phyloP scores from a whole-genome alignment of 2,797 vertebrate species.

The Phrynocephalus vlangalii region DNA sequence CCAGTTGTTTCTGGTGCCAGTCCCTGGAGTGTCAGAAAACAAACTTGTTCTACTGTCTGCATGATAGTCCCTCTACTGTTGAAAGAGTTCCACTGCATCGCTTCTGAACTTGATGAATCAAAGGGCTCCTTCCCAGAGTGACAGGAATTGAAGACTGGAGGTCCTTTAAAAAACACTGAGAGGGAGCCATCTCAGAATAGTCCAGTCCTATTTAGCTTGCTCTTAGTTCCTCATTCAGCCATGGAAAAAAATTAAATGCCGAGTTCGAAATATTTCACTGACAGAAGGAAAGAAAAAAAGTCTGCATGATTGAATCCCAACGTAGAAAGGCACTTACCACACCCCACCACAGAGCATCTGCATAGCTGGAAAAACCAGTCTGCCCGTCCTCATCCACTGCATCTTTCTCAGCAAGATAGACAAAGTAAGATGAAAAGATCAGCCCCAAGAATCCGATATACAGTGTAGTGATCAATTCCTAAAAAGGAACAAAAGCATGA shows the following conservation, averaged over 20 bases:
- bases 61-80: no score
- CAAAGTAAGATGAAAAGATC: conserved; percentile 94
- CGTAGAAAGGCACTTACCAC: conserved; percentile 82
- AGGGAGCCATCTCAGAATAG: neutral
- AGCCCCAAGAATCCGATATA: conserved; percentile 93
- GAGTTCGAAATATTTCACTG: neutral
- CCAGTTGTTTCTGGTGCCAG: no score
- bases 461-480: conserved; percentile 92
- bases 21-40: no score
- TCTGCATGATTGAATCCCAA: accelerated
- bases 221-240: neutral
- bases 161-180: neutral
- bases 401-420: conserved; percentile 93
- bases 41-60: no score
- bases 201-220: neutral
- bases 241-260: neutral
- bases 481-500: conserved; percentile 36
- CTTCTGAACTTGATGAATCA: no score
- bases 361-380: conserved; percentile 90
- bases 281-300: neutral
- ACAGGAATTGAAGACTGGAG: neutral
- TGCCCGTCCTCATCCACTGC: conserved; percentile 89
- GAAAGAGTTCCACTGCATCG: no score
- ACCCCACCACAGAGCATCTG: conserved; percentile 93
- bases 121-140: neutral